A percentile compares a stretch with the other conserved stretches of the same genome.
Conservation (phyloP, 2,888 invertebrate species). For the Rotaria magnacalcarata region DNA sequence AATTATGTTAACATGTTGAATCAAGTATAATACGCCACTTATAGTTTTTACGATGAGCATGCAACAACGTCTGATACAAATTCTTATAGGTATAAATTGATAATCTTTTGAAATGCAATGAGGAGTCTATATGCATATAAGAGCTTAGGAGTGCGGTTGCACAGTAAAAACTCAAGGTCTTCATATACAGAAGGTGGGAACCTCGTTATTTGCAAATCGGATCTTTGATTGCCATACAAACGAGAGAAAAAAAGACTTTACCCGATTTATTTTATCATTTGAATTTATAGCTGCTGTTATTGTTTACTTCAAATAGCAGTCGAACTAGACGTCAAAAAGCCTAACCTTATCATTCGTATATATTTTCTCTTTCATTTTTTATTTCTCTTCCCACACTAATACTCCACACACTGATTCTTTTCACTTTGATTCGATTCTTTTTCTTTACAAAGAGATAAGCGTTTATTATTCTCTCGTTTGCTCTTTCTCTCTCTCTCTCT, state of each 20-base stretch:
- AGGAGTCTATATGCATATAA: not conserved
- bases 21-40: not conserved
- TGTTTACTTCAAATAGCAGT: not conserved
- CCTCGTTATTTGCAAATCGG: constrained; percentile 11
- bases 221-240: not conserved
- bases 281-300: constrained; percentile 1
- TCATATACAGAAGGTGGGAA: not conserved
- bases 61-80: not conserved
- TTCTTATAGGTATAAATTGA: not conserved
- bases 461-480: not conserved
- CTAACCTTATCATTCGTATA: not conserved
- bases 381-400: not conserved
- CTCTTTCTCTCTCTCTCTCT: not conserved
- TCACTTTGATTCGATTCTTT: not conserved
- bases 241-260: not conserved
- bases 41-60: not conserved
- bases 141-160: not conserved
- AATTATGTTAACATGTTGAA: not conserved
- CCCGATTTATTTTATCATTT: not conserved
- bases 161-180: not conserved
- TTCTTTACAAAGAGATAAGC: not conserved
- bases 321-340: not conserved
- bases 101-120: not conserved
- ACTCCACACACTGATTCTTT: not conserved
- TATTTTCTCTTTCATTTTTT: not conserved